Percentiles rank a stretch among this genome's conserved stretches.
Evolutionary conservation across 2,888 invertebrate species (phyloP).

Genomic region (Agrochola macilenta): DNA sequence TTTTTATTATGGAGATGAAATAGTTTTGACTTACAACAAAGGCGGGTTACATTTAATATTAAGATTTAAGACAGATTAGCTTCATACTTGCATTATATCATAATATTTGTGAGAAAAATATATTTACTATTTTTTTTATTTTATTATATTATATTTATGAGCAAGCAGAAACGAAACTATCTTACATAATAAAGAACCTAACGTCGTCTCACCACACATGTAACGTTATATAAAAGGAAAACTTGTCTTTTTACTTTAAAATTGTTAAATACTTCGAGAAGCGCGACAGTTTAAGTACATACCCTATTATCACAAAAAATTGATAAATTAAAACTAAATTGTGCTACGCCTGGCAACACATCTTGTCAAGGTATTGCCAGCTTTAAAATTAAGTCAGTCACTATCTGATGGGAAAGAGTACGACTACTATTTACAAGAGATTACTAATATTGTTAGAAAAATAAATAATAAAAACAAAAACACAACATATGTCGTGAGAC

Average conservation of each 20-base stretch:
- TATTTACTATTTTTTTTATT: conserved; percentile 47
- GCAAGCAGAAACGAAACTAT: conserved; percentile 80
- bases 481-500: conserved; percentile 91
- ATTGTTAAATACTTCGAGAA: conserved; percentile 71
- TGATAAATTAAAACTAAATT: conserved; percentile 85
- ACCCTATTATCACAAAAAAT: conserved; percentile 89
- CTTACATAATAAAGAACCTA: conserved; percentile 79
- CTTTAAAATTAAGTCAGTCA: conserved; percentile 75
- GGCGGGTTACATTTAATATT: conserved; percentile 71
- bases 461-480: conserved; percentile 72
- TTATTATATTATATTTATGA: conserved; percentile 44
- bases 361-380: conserved; percentile 72
- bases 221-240: conserved; percentile 82
- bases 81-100: conserved; percentile 76
- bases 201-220: conserved; percentile 91
- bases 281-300: conserved; percentile 83
- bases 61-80: conserved; percentile 79
- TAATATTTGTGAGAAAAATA: conserved; percentile 35
- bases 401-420: conserved; percentile 89
- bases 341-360: conserved; percentile 82
- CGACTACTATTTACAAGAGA: conserved; percentile 80
- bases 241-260: conserved; percentile 79
- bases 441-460: conserved; percentile 71
- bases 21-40: conserved; percentile 65
- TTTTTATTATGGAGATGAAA: conserved; percentile 52